phyloP scores from a whole-genome alignment of 2,888 invertebrate species.

The Pachycephus smyrnensis region DNA sequence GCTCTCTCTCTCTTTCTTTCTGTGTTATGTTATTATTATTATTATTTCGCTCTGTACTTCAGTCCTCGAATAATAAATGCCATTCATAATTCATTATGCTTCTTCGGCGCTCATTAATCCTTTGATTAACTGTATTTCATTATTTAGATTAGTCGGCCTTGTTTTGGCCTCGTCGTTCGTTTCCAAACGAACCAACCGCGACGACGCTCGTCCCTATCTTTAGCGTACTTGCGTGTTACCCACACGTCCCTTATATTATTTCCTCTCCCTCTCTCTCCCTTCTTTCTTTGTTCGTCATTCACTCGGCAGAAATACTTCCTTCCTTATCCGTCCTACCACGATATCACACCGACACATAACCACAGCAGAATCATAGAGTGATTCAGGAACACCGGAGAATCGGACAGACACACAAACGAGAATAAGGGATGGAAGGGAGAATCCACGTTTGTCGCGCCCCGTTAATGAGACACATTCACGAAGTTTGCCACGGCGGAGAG shows the following conservation, averaged over 20 bases:
- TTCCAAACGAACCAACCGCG: too few relatives aligned
- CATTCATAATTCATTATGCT: constrained; percentile 61
- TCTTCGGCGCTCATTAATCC: constrained; percentile 58
- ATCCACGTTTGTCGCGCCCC: constrained; percentile 27
- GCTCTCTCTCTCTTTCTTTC: neutral
- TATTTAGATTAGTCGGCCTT: constrained; percentile 44
- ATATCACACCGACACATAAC: too few relatives aligned
- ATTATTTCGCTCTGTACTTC: constrained; percentile 46
- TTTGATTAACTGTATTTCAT: constrained; percentile 59
- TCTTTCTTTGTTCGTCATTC: neutral
- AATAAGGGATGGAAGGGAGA: neutral
- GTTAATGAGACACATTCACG: constrained; percentile 66
- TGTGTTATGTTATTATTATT: constrained; percentile 34
- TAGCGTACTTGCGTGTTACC: too few relatives aligned
- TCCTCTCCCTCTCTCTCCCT: neutral
- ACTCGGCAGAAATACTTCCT: neutral
- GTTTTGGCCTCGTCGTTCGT: constrained; percentile 20
- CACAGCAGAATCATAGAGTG: too few relatives aligned
- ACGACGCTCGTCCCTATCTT: too few relatives aligned
- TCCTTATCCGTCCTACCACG: too few relatives aligned
- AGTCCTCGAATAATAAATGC: constrained; percentile 52
- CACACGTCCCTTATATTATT: too few relatives aligned
- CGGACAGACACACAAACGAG: too few relatives aligned
- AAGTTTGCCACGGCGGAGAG: constrained; percentile 58
- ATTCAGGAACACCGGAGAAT: too few relatives aligned